phyloP scores from a whole-genome alignment of 2,113 vertebrate species.

The Abramis brama region DNA sequence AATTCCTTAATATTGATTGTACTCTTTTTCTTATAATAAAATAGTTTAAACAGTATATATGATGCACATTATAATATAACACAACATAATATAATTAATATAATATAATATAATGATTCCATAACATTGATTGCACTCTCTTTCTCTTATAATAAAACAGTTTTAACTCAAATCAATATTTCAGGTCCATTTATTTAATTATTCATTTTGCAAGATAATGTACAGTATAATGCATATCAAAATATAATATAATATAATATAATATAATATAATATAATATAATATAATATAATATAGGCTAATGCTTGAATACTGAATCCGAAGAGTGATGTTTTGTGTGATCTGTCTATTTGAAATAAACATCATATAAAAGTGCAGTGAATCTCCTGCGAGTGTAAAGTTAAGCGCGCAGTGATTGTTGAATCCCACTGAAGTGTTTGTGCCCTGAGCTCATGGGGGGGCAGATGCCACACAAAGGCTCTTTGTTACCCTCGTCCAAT shows the following conservation, averaged over 20 bases:
- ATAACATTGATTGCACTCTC: too few species aligned
- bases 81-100: too few species aligned
- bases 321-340: neutral
- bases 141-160: too few species aligned
- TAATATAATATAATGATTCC: too few species aligned
- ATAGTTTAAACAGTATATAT: too few species aligned
- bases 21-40: too few species aligned
- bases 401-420: neutral
- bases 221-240: neutral
- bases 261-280: neutral
- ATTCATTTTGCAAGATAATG: neutral
- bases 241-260: too few species aligned
- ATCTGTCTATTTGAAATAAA: neutral
- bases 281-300: neutral
- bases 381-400: neutral
- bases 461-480: slow-evolving; percentile 70
- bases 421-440: slow-evolving; percentile 11
- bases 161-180: too few species aligned
- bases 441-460: slow-evolving; percentile 44
- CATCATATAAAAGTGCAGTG: neutral
- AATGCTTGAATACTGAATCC: neutral
- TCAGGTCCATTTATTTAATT: neutral
- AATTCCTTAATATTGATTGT: too few species aligned
- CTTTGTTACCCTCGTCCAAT: slow-evolving; percentile 73
- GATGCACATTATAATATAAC: too few species aligned